Base-by-base conservation (phyloP, 2,888 invertebrate species). In the Erynnis tages region DNA sequence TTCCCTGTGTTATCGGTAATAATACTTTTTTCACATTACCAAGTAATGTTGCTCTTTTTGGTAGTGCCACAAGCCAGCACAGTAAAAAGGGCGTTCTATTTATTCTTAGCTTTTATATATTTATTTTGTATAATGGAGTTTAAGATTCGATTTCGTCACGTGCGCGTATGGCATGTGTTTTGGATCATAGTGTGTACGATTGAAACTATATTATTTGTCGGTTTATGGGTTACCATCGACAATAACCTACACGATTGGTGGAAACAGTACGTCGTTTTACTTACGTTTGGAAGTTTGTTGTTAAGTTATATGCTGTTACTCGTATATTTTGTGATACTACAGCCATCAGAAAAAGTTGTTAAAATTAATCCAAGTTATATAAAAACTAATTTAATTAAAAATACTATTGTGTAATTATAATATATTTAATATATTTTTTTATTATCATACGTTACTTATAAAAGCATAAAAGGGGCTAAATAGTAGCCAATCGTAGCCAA, bases 71-170 rank as follows among this genome's bases (percentile, higher is more conserved):
- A 92, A 79, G 83, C 91, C 60, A 88, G 91, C 73, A 74, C 91
- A 0, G 69, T 90, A 47, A 84, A 85, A 53, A 82, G 87, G 11
- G 73, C 90, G 2, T 94, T 94, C 74, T 93, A 93, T 66, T 69
- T 94, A 55, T 93, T 95, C 71, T 90, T 95, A 11, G 93, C 94
- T 8, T 91, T 94, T 60, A 90, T 95, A 56, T 95, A 94, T 67
- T 88, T 95, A 48, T 93, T 95, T 72, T 93, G 94, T 66, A 84
- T 95, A 35, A 92, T 96, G 69, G 96, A 96, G 79, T 95, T 95
- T 65, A 93, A 94, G 71, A 91, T 95, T 49, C 93, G 93, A 74
- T 95, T 95, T 72, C 93, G 92, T 59, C 93, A 93, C 66, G 91
- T 94, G 13, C 91, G 93, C 2, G 86, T 92, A 47, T 94, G 95